A percentile compares a stretch with the other conserved stretches of the same genome.
Evolutionary conservation across 2,797 vertebrate species (phyloP).

Genomic region (Potorous gilbertii): DNA sequence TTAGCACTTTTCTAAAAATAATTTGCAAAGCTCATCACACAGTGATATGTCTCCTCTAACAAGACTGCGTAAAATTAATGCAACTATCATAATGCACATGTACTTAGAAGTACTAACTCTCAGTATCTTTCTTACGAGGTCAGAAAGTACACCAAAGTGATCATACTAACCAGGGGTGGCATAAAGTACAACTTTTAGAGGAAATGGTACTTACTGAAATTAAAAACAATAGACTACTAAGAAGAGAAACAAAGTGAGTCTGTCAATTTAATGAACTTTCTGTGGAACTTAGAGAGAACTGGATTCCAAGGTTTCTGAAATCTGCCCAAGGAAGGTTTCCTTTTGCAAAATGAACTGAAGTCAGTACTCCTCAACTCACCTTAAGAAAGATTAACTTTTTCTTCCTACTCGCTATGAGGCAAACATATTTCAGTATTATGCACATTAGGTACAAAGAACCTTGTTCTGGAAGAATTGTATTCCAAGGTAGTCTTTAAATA

Average conservation of each 20-base stretch:
- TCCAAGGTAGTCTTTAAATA: too few species aligned
- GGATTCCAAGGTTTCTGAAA: constrained; percentile 11
- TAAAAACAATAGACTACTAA: background rate
- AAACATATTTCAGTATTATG: background rate
- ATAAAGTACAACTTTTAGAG: background rate
- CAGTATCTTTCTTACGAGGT: background rate
- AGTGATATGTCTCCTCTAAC: background rate
- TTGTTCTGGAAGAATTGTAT: background rate
- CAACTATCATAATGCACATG: background rate
- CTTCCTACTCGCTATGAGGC: background rate
- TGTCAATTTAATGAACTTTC: background rate
- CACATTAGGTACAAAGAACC: background rate
- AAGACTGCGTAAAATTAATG: background rate
- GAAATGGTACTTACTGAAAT: background rate
- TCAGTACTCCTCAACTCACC: background rate
- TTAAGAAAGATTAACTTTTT: background rate
- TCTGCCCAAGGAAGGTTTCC: background rate
- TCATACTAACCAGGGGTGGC: background rate
- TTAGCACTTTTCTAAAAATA: constrained; percentile 11
- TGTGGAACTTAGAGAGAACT: background rate
- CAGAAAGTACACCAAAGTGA: background rate
- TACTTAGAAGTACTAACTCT: background rate
- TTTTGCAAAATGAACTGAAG: background rate
- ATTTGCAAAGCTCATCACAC: constrained; percentile 22
- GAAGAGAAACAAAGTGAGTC: background rate